These are phyloP conservation scores for Cirrhinus molitorella DNA, from an alignment of 2,797 vertebrate genomes.

Conservation along the genomic window DNA sequence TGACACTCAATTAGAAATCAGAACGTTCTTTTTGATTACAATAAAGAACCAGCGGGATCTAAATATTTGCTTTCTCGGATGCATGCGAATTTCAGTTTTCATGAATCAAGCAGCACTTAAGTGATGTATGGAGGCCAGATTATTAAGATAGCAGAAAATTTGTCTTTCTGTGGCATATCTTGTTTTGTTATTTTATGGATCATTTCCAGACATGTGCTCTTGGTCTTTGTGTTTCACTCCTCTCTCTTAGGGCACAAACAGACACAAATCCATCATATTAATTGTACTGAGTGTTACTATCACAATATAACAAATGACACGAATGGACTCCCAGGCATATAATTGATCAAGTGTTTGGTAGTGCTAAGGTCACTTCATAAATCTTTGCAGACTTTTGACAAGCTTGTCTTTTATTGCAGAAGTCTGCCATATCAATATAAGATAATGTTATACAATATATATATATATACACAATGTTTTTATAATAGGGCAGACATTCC, in stretches of 20 bases:
- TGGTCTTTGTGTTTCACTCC: constrained; percentile 22
- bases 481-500: not conserved
- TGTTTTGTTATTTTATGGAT: not conserved
- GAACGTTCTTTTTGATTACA: not conserved
- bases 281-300: not conserved
- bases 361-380: constrained; percentile 7
- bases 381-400: not conserved
- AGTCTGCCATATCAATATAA: not conserved
- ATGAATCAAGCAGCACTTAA: constrained; percentile 20
- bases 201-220: not conserved
- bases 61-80: not conserved
- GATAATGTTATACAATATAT: not conserved
- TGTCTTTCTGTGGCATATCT: not conserved
- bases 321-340: not conserved
- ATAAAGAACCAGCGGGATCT: not conserved
- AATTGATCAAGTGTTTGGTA: not conserved
- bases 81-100: not conserved
- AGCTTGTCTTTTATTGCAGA: not conserved
- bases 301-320: not conserved
- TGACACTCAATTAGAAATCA: constrained; percentile 31
- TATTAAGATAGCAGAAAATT: not conserved
- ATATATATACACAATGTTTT: no score
- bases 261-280: constrained; percentile 17
- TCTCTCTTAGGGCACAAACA: constrained; percentile 13
- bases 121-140: not conserved